Evolutionary conservation across 2,888 invertebrate species (phyloP), one percentile per base, ranked within the genome.

Genomic region (Bunonema sp.): DNA sequence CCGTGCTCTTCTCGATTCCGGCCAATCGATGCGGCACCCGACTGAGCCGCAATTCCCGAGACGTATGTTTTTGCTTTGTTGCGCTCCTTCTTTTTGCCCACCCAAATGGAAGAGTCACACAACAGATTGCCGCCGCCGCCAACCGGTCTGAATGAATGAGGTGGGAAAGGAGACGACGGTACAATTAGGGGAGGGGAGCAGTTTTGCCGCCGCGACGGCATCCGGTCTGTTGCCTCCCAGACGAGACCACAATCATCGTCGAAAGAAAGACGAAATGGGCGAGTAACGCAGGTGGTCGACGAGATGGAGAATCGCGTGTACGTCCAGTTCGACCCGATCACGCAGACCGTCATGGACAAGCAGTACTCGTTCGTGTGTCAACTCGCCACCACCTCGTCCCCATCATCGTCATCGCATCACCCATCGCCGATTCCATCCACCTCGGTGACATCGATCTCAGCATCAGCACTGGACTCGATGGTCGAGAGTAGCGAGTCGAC

Each of bases 261-360:
- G 24, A 8, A 20, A 2, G 15, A 24, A 23, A 24, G 16, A n/a
- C 26, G 5, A 21, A 31, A 19, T 18, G 34, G n/a, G 24, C 15
- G 33, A 10, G 34, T 41, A 42, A 39, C 58, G 35, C 50, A 66
- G 66, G 46, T 61, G 19, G 52, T 66, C 19, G 57, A 62, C 41
- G 51, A 54, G 29, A 59, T 66, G 47, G 64, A 63, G 37, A 66
- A 66, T 44, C 50, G 62, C 33, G 58, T 66, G 5, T 66, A 66
- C 48, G 64, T 66, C 23, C 66, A 66, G 46, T 65, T 61, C 57
- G 66, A 66, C 46, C 63, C 62, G 42, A 54, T 59, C 37, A 59
- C 62, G 10, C 66, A 66, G 34, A 61, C 59, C 4, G 46, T 48
- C 0, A 46, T 49, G 36, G 66, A 66, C 45, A 50, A 54, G 37